These are phyloP conservation scores for Pachydiplax longipennis DNA, from an alignment of 2,888 invertebrate species.

Conservation along the genomic window DNA sequence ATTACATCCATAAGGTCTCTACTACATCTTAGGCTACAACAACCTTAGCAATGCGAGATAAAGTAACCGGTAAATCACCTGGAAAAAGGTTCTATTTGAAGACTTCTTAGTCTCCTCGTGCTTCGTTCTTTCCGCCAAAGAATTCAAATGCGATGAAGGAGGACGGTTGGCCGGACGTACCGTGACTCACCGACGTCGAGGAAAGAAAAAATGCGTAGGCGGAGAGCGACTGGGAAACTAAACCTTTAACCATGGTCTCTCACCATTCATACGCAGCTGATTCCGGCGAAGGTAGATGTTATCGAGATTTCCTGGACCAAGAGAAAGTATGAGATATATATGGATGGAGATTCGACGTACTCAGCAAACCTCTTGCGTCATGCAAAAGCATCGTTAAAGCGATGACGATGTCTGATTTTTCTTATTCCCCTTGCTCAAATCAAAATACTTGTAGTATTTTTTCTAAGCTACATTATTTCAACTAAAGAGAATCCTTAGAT, in stretches of 20 bases:
- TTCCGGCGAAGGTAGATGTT: not conserved
- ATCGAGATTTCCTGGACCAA: not conserved
- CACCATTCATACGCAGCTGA: not conserved
- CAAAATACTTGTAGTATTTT: too few species aligned
- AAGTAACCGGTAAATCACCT: too few species aligned
- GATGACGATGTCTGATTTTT: too few species aligned
- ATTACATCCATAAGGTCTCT: too few species aligned
- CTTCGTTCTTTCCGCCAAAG: constrained; percentile 51
- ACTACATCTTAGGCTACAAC: too few species aligned
- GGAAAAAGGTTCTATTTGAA: too few species aligned
- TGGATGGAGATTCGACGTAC: not conserved
- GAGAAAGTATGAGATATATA: not conserved
- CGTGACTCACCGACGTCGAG: constrained; percentile 3
- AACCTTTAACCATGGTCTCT: not conserved
- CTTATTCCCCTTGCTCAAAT: too few species aligned
- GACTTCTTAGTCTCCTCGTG: not conserved
- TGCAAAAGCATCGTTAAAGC: too few species aligned
- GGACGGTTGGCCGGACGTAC: constrained; percentile 7
- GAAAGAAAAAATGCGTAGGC: constrained; percentile 40
- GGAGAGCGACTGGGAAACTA: constrained; percentile 49
- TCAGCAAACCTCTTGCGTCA: not conserved
- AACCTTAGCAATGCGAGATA: too few species aligned
- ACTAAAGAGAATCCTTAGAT: too few species aligned
- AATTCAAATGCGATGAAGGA: constrained; percentile 51
- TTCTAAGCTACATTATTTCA: too few species aligned